phyloP scores from a whole-genome alignment of 2,888 invertebrate genomes.

The Euplexia lucipara region DNA sequence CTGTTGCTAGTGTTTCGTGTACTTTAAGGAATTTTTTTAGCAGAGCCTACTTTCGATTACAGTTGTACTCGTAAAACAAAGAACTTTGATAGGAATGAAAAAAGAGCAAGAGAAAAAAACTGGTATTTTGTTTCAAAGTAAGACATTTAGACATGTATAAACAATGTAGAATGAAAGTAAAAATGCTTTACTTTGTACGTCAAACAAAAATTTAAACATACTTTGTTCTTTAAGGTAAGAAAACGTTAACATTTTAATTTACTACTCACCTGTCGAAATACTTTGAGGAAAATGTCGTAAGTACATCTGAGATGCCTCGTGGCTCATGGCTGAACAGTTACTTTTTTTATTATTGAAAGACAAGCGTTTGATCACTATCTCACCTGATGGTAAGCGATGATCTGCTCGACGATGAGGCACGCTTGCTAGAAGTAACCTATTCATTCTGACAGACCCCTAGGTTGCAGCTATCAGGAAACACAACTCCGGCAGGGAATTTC shows the following conservation, averaged over 20 bases:
- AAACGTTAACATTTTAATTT: conserved; percentile 1
- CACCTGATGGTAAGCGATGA: too few species aligned
- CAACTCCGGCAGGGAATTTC: too few species aligned
- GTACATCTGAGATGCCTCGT: too few species aligned
- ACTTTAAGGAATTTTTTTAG: neutral
- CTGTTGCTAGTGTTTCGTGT: conserved; percentile 2
- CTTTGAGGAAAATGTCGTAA: neutral
- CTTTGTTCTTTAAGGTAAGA: conserved; percentile 1
- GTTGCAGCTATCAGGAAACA: too few species aligned
- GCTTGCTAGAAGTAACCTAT: too few species aligned
- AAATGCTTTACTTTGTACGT: neutral
- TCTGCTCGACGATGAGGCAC: too few species aligned
- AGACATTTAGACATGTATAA: neutral
- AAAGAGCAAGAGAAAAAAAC: too few species aligned
- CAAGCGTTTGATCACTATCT: too few species aligned
- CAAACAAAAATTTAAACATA: neutral
- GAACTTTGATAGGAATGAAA: neutral
- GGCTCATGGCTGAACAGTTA: too few species aligned
- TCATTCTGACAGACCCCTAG: too few species aligned
- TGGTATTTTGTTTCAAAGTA: neutral
- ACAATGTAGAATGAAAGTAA: neutral
- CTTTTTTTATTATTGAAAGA: too few species aligned
- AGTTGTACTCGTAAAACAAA: neutral
- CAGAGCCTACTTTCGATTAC: neutral
- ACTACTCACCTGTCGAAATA: neutral